These are phyloP conservation scores for Sarcophaga caerulescens DNA, from an alignment of 2,888 invertebrate species.

Conservation along the genomic window DNA sequence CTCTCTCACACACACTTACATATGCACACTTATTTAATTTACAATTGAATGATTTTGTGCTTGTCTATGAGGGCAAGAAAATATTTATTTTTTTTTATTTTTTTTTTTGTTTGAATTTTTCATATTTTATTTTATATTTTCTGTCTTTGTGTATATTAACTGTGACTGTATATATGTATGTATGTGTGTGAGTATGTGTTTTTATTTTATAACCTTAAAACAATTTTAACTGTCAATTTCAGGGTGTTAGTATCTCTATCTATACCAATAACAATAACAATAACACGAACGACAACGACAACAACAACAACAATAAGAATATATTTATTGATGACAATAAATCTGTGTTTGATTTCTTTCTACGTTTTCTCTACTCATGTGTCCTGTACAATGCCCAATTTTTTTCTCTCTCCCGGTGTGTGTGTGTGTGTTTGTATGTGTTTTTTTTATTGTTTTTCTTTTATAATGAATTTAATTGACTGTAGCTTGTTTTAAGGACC, in stretches of 20 bases:
- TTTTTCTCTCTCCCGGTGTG: slow-evolving; percentile 32
- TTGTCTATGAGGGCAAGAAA: slow-evolving; percentile 33
- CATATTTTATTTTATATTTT: slow-evolving; percentile 41
- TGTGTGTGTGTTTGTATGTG: slow-evolving; percentile 25
- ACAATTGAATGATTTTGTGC: slow-evolving; percentile 69
- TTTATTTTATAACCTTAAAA: slow-evolving; percentile 49
- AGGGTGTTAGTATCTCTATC: slow-evolving; percentile 45
- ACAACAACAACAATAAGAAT: slow-evolving; percentile 41
- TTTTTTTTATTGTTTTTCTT: slow-evolving; percentile 48
- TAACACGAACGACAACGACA: no score
- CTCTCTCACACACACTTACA: neutral
- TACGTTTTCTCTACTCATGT: slow-evolving; percentile 5
- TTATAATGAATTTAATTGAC: slow-evolving; percentile 70
- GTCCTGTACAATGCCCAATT: slow-evolving; percentile 20
- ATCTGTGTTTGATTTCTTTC: slow-evolving; percentile 62
- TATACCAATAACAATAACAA: slow-evolving; percentile 38
- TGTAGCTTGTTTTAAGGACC: slow-evolving; percentile 62
- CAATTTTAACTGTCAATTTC: slow-evolving; percentile 55
- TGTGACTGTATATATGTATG: neutral
- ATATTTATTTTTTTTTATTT: slow-evolving; percentile 26
- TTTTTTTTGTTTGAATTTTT: neutral
- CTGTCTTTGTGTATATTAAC: neutral
- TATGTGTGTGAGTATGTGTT: slow-evolving; percentile 2
- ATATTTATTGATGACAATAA: slow-evolving; percentile 63
- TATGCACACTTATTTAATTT: slow-evolving; percentile 35